Evolutionary conservation across 1,140 invertebrate species (phyloP).

Genomic region (Pseudomyrmex concolor): DNA sequence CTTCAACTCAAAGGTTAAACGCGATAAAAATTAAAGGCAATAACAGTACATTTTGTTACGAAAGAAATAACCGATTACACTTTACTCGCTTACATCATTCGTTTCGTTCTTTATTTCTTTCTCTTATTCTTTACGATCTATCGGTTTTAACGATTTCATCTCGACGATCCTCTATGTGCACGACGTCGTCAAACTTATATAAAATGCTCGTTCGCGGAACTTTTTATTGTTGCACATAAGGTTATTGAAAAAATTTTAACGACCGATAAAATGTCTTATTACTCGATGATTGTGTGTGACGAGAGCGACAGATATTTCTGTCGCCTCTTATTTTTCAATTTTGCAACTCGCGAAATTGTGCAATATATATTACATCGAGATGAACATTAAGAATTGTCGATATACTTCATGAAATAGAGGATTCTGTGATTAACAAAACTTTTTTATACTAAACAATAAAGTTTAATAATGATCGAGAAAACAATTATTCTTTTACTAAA

Average conservation of each 20-base stretch:
- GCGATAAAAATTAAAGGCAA: conserved; percentile 20
- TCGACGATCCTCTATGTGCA: conserved; percentile 46
- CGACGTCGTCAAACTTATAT: conserved; percentile 24
- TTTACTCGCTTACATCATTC: conserved; percentile 19
- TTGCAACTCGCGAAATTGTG: neutral
- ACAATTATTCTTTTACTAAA: neutral
- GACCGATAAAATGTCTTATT: conserved; percentile 13
- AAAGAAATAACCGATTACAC: conserved; percentile 41
- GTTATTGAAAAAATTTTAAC: conserved; percentile 41
- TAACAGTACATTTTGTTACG: conserved; percentile 5
- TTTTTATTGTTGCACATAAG: conserved; percentile 43
- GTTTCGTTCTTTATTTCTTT: conserved; percentile 29
- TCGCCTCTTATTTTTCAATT: neutral
- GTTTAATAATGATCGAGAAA: neutral
- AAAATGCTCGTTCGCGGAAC: conserved; percentile 25
- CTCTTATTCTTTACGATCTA: conserved; percentile 30
- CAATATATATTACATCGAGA: neutral
- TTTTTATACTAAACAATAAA: neutral
- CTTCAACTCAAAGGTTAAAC: neutral
- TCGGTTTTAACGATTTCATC: conserved; percentile 50
- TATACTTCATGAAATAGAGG: conserved; percentile 14
- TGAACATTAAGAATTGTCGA: neutral
- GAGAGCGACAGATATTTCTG: neutral
- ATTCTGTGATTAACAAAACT: conserved; percentile 4
- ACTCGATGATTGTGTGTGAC: neutral